Evolutionary conservation across 2,888 invertebrate species (phyloP).

Genomic region (Tanaodytes sp.): DNA sequence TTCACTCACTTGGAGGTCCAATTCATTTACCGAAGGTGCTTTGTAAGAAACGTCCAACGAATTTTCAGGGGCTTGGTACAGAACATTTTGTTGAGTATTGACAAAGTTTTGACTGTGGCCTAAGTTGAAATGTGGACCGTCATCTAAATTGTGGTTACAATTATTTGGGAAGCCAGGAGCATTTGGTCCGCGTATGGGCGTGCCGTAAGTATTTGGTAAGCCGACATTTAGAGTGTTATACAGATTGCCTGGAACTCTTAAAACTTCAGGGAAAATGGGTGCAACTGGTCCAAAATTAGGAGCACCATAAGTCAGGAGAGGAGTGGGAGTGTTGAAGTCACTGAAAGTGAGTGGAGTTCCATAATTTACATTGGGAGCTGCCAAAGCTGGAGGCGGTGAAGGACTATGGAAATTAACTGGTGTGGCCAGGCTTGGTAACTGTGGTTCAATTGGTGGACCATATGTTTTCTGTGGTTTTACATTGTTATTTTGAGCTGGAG

Average conservation of each 20-base stretch:
- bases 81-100: constrained; percentile 22
- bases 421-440: constrained; percentile 60
- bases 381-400: constrained; percentile 59
- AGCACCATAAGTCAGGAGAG: constrained; percentile 68
- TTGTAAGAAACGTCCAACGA: constrained; percentile 42
- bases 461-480: constrained; percentile 62
- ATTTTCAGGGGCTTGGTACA: constrained; percentile 49
- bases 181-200: constrained; percentile 55
- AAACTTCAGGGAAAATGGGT: constrained; percentile 53
- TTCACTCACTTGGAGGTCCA: constrained; percentile 62
- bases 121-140: constrained; percentile 43
- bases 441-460: constrained; percentile 61
- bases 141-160: constrained; percentile 54
- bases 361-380: constrained; percentile 68
- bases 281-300: constrained; percentile 67
- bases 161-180: constrained; percentile 41
- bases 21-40: constrained; percentile 60
- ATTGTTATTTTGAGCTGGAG: constrained; percentile 49
- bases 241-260: constrained; percentile 63
- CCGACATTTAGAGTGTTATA: constrained; percentile 61
- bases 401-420: constrained; percentile 56
- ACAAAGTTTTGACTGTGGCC: constrained; percentile 33
- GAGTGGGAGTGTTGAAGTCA: constrained; percentile 69
- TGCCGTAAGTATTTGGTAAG: constrained; percentile 63
- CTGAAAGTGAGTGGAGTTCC: constrained; percentile 68